Conservation (phyloP, 1,140 invertebrate genomes). For the Hetaerina americana region DNA sequence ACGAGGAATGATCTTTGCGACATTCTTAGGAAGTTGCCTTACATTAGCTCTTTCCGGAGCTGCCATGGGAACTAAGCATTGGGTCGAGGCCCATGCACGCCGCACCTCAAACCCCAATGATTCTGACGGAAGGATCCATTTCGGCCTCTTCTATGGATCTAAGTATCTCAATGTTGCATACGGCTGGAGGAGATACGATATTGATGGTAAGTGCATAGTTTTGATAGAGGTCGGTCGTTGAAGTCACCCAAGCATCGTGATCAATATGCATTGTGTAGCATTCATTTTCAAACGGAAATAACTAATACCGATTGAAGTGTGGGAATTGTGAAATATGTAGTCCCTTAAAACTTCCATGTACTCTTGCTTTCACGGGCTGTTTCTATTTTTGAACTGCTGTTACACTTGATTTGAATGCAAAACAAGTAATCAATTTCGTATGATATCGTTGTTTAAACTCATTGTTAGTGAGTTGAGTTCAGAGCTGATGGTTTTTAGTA, state of each 20-base stretch:
- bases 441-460: no score
- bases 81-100: constrained; percentile 66
- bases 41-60: constrained; percentile 69
- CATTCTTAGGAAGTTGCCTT: constrained; percentile 72
- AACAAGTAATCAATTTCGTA: no score
- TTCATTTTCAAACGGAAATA: no score
- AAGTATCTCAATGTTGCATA: constrained; percentile 72
- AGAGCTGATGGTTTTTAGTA: no score
- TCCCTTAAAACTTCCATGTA: no score
- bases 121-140: constrained; percentile 62
- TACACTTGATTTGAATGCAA: no score
- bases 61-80: constrained; percentile 74
- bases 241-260: background rate
- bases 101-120: constrained; percentile 48
- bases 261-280: no score
- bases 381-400: no score
- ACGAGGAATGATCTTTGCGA: constrained; percentile 71
- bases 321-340: no score
- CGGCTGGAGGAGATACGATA: constrained; percentile 58
- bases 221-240: background rate
- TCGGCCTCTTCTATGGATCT: constrained; percentile 71
- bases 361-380: no score
- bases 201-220: constrained; percentile 54
- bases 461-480: no score
- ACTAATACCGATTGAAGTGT: no score